Percentiles rank a stretch among this genome's conserved stretches.
phyloP scores from a whole-genome alignment of 1,140 invertebrate species.

The Diprion similis region DNA sequence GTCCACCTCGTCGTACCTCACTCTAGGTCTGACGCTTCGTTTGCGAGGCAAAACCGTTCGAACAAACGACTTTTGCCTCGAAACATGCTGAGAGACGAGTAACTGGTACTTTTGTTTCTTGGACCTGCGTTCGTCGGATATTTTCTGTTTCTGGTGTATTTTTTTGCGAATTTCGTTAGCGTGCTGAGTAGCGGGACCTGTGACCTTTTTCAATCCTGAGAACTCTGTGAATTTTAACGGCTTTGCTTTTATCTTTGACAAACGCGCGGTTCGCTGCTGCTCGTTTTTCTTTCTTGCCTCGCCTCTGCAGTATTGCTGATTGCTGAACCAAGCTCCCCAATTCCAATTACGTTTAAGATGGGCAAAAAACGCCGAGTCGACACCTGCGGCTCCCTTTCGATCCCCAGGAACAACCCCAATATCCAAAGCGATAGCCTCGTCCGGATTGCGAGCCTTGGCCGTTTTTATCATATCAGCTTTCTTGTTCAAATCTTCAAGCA shows the following conservation, averaged over 20 bases:
- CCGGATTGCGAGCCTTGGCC: conserved; percentile 49
- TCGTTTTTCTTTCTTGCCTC: conserved; percentile 16
- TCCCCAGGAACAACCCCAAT: conserved; percentile 75
- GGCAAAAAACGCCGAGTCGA: conserved; percentile 74
- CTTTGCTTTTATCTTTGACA: conserved; percentile 44
- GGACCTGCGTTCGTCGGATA: conserved; percentile 13
- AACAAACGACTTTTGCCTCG: conserved; percentile 40
- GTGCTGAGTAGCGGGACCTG: conserved; percentile 31
- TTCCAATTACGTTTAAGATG: conserved; percentile 77
- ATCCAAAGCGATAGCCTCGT: conserved; percentile 61
- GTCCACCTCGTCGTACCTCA: conserved; percentile 73
- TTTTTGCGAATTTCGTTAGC: conserved; percentile 29
- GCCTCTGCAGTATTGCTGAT: background rate
- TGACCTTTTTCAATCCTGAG: conserved; percentile 38
- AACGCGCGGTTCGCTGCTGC: conserved; percentile 25
- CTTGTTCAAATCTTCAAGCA: conserved; percentile 59
- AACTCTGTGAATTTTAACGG: conserved; percentile 43
- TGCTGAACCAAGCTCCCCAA: conserved; percentile 40
- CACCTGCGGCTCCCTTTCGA: conserved; percentile 73
- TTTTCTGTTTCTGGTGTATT: conserved; percentile 23
- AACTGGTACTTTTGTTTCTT: conserved; percentile 35
- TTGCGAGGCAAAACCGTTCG: conserved; percentile 50
- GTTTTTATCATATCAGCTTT: conserved; percentile 63
- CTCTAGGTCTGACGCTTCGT: conserved; percentile 33
- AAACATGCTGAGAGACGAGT: conserved; percentile 26